Base-by-base conservation (phyloP, 2,888 invertebrate species). In the Cremastinae sp. region DNA sequence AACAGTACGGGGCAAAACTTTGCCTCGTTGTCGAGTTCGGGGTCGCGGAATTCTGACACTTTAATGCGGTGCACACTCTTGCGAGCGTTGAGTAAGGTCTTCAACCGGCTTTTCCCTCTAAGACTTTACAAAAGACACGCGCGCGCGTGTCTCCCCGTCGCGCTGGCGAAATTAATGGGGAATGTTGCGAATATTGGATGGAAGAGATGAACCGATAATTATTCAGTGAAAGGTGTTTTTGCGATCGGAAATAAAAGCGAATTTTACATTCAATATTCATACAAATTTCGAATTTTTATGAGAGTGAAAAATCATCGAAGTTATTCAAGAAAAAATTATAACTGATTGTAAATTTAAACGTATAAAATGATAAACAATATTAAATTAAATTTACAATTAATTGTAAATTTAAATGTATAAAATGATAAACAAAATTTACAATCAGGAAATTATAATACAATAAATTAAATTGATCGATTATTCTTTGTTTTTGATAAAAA, bases 141-240 rank as follows among this genome's bases (percentile, higher is more conserved):
- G 14, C 43, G 10, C 55, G 28, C 49, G 43, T 51, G 66, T 79
- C 76, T 73, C 78, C 79, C 79, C 78, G 71, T 75, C 68, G 78
- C 80, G 81, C 77, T 78, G 80, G 76, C 80, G 72, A 73, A 75
- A 80, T 74, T 85, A 83, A 86, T 85, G 81, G 82, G 62, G 82
- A 81, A 85, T 86, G 84, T 85, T 78, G 83, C 83, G 86, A 84
- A 86, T 84, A 86, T 85, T 80, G 84, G 83, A 72, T 76, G 75
- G 77, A 79, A 78, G 78, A 78, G 78, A 79, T 41, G 80, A 74
- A 58, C 74, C 79, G 83, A 84, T 86, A 86, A 84, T 85, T 84
- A 85, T 82, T 78, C 71, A 51, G 56, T 72, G 43, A 53, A 58
- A 37, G 47, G 64, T 18, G 47, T 56, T 65, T 70, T 70, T 77